These are phyloP conservation scores for Burhinus bistriatus DNA, from an alignment of 2,113 vertebrate genomes.

Conservation along the genomic window DNA sequence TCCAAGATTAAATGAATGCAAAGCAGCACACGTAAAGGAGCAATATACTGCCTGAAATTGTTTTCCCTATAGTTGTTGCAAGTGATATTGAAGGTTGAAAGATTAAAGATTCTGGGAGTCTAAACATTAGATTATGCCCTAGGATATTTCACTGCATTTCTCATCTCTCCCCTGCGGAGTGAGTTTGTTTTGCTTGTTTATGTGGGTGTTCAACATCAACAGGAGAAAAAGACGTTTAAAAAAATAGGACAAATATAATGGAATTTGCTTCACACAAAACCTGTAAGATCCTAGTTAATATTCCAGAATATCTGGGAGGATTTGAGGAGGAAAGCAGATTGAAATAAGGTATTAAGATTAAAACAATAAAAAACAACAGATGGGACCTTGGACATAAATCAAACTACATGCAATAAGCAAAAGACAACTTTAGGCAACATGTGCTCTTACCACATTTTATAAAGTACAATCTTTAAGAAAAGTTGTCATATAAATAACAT, in stretches of 20 bases:
- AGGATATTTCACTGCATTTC: slow-evolving; percentile 13
- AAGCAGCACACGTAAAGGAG: neutral
- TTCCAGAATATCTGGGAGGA: neutral
- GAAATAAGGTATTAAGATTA: slow-evolving; percentile 50
- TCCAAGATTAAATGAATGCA: neutral
- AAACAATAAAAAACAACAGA: slow-evolving; percentile 51
- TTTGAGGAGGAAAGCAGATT: slow-evolving; percentile 31
- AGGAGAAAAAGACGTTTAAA: neutral
- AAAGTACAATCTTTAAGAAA: neutral
- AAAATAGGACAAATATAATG: slow-evolving; percentile 17
- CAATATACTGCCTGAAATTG: neutral
- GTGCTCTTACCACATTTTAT: neutral
- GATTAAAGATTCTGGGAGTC: neutral
- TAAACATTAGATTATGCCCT: slow-evolving; percentile 13
- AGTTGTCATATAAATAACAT: neutral
- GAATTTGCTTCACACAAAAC: slow-evolving; percentile 11
- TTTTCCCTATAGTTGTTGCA: neutral
- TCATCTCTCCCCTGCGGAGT: slow-evolving; percentile 11
- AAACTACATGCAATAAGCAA: neutral
- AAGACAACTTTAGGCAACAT: neutral
- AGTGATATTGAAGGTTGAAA: neutral
- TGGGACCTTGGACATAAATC: slow-evolving; percentile 25
- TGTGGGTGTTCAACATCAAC: slow-evolving; percentile 9
- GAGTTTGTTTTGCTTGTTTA: slow-evolving; percentile 42
- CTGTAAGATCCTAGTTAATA: slow-evolving; percentile 24